Base-by-base conservation (phyloP, 2,797 vertebrate genomes). In the Distichodus sexfasciatus region DNA sequence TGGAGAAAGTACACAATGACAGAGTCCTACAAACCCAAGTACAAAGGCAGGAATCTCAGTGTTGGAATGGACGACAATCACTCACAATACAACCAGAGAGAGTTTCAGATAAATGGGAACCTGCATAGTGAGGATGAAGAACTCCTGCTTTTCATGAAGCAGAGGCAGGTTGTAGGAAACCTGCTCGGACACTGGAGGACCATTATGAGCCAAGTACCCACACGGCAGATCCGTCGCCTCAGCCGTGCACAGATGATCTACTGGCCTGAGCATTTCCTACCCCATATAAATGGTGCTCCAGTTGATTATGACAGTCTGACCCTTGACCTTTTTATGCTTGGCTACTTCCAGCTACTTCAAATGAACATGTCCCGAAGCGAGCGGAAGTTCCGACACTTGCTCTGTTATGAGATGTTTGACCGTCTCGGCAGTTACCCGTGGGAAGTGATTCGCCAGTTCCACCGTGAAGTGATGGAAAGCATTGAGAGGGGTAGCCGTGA, bases 371-470 rank as follows among this genome's bases (percentile, higher is more conserved):
- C 93, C 64, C 92, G 93, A 0, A 88, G 84, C 12, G 96, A 99
- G 76, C 91, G 96, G 69, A 96, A 94, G 79, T 98, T 97, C 76
- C 91, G 97, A 29, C 97, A 99, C 85, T 89, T 98, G 51, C 88
- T 99, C 62, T 99, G 97, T 87, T 99, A 96, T 0, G 96, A 99
- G 86, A 98, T 99, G 95, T 99, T 99, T 3, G 96, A 98, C 85
- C 92, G 91, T 10, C 88, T 99, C 43, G 94, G 96, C 21, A 95
- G 91, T 78, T 91, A 95, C 80, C 92, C 91, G 6, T 99, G 97
- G 97, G 94, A 91, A 76, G 85, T 76, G 2, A 96, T 99, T 78
- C 91, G 95, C 15, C 79, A 79, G 50, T 99, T 99, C 87, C 95
- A 99, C 87, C 92, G 89, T 9, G 91, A 90, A 0, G 94, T 93